These are phyloP conservation scores for Cephus spinipes DNA, from an alignment of 2,888 invertebrate genomes.

Conservation along the genomic window DNA sequence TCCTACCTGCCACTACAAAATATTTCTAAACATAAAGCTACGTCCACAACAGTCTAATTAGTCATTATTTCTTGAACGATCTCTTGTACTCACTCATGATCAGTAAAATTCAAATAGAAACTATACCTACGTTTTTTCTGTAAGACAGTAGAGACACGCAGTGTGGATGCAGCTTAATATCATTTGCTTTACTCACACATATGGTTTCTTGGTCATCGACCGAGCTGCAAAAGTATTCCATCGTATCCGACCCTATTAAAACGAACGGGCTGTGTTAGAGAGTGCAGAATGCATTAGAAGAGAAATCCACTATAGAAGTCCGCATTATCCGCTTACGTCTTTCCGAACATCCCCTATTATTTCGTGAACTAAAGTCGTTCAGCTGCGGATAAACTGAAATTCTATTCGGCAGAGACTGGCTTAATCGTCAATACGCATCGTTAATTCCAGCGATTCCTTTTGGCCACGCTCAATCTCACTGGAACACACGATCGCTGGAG, in stretches of 20 bases:
- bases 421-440: background rate
- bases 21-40: background rate
- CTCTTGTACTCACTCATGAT: background rate
- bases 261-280: background rate
- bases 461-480: background rate
- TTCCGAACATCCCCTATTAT: background rate
- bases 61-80: background rate
- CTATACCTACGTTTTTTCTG: background rate
- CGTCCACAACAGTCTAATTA: background rate
- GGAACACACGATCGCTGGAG: background rate
- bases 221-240: background rate
- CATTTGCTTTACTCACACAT: background rate
- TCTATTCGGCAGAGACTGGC: background rate
- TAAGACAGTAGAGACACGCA: background rate
- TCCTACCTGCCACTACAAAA: background rate
- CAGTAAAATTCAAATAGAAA: too few relatives aligned
- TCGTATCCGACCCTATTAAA: background rate
- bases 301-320: background rate
- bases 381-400: background rate
- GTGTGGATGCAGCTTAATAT: background rate
- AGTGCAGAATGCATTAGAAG: background rate
- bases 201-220: background rate
- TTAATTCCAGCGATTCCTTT: background rate
- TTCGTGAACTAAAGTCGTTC: background rate
- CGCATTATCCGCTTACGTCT: background rate